Evolutionary conservation across 2,888 invertebrate species (phyloP).

Genomic region (Lymantria monacha): DNA sequence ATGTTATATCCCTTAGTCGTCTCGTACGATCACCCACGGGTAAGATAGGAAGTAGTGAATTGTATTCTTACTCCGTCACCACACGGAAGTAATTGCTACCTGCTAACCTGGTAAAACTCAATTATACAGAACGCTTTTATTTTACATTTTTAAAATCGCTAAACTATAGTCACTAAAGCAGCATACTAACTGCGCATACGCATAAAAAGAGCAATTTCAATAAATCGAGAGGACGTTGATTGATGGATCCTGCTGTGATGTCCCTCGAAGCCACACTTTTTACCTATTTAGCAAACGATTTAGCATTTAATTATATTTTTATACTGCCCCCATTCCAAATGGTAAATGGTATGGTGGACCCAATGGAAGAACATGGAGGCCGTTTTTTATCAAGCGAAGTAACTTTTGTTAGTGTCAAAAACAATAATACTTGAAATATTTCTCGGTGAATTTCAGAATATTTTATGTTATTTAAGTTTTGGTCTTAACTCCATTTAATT

Average conservation of each 20-base stretch:
- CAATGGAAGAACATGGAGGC: conserved; percentile 18
- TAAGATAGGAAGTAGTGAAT: too few relatives aligned
- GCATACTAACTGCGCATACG: conserved; percentile 14
- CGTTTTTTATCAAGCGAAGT: too few relatives aligned
- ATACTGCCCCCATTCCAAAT: conserved; percentile 13
- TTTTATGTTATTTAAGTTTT: too few relatives aligned
- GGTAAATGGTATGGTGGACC: conserved; percentile 7
- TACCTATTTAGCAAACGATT: conserved; percentile 44
- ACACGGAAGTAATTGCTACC: too few relatives aligned
- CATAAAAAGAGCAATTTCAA: conserved; percentile 48
- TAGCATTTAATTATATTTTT: conserved; percentile 43
- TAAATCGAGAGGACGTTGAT: conserved; percentile 51
- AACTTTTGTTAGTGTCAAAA: too few relatives aligned
- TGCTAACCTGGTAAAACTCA: too few relatives aligned
- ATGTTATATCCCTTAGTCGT: too few relatives aligned
- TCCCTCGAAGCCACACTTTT: conserved; percentile 43
- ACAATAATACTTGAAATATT: too few relatives aligned
- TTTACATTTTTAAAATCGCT: conserved; percentile 12
- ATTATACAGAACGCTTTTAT: background rate
- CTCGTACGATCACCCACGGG: too few relatives aligned
- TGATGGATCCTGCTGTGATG: conserved; percentile 58
- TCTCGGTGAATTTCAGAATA: too few relatives aligned
- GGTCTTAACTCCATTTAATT: too few relatives aligned
- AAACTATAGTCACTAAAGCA: conserved; percentile 8
- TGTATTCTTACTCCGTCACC: too few relatives aligned